These are phyloP conservation scores for Halisarca cf. caerulea DNA, from an alignment of 37 sponge, comb jelly and placozoan genomes.

Conservation along the genomic window DNA sequence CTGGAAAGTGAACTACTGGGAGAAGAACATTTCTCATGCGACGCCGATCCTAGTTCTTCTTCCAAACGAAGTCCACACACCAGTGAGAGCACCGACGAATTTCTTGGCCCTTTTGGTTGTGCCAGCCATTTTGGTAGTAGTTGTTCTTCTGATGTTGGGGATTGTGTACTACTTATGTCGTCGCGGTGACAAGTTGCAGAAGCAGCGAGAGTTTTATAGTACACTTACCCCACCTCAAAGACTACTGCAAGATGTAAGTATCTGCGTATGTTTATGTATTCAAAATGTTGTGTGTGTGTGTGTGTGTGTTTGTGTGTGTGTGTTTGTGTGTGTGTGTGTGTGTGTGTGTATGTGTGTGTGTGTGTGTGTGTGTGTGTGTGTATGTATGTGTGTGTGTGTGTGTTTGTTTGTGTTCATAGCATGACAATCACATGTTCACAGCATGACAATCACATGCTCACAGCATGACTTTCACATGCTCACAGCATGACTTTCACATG, in stretches of 20 bases:
- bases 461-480: neutral
- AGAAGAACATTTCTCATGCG: no score
- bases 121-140: no score
- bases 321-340: conserved; percentile 18
- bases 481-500: neutral
- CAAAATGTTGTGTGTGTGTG: conserved; percentile 26
- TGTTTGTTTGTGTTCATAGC: neutral
- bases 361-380: conserved; percentile 21
- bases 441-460: neutral
- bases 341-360: neutral
- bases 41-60: no score
- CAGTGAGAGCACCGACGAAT: no score
- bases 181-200: neutral
- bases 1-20: no score
- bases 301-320: conserved; percentile 22
- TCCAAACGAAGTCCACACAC: no score
- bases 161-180: no score
- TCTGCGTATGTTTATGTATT: neutral
- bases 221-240: neutral
- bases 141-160: no score
- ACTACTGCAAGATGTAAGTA: neutral
- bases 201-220: neutral
- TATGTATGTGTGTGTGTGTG: conserved; percentile 19
- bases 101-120: no score
- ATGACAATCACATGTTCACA: neutral